Percentiles rank a stretch among this genome's conserved stretches.
Evolutionary conservation across 2,113 vertebrate genomes (phyloP).

Genomic region (Dryoscopus gambensis): DNA sequence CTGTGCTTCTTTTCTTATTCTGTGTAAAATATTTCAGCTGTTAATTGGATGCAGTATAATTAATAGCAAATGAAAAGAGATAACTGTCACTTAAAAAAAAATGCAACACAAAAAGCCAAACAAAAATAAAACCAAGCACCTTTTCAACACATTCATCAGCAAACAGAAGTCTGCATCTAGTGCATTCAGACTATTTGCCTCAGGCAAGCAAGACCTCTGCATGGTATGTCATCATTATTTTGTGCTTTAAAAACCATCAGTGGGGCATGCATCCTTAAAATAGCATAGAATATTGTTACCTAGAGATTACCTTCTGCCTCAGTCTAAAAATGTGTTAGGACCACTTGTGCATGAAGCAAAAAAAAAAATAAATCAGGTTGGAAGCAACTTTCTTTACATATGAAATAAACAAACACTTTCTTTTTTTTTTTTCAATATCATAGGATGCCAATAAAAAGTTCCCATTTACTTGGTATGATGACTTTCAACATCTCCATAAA

Average conservation of each 20-base stretch:
- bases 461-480: not conserved
- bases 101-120: not conserved
- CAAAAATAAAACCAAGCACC: not conserved
- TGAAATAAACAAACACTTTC: not conserved
- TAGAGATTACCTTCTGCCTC: constrained; percentile 37
- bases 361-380: not conserved
- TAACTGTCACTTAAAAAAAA: not conserved
- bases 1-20: not conserved
- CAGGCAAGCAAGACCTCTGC: constrained; percentile 53
- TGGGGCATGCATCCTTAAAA: constrained; percentile 27
- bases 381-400: not conserved
- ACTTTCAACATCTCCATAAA: not conserved
- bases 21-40: not conserved
- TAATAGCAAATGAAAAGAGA: not conserved
- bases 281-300: constrained; percentile 25
- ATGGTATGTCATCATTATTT: constrained; percentile 52
- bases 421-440: not conserved
- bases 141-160: constrained; percentile 18
- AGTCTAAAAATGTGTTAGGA: not conserved
- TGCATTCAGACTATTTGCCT: constrained; percentile 26
- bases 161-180: constrained; percentile 9
- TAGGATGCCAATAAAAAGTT: not conserved
- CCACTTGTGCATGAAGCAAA: not conserved
- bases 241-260: constrained; percentile 41
- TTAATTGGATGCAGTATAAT: not conserved